Evolutionary conservation across 2,888 invertebrate species (phyloP).

Genomic region (Hyppa rectilinea): DNA sequence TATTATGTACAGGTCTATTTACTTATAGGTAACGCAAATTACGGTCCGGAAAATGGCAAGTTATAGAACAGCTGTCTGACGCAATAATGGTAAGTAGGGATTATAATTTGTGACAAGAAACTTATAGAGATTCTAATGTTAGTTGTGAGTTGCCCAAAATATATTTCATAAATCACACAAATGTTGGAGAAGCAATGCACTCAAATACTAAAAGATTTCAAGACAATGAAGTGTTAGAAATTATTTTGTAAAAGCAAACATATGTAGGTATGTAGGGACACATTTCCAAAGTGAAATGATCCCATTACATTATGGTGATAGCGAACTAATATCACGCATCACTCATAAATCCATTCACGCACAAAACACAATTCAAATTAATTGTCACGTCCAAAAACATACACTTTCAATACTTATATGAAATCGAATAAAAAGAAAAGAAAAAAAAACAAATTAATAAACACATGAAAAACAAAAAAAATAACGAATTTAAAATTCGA

Average conservation of each 20-base stretch:
- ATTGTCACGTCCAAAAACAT: slow-evolving; percentile 4
- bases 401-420: not conserved
- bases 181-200: not conserved
- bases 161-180: not conserved
- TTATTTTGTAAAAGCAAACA: slow-evolving; percentile 29
- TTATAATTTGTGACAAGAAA: slow-evolving; percentile 42
- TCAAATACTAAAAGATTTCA: not conserved
- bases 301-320: slow-evolving; percentile 80
- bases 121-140: slow-evolving; percentile 52
- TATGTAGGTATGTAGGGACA: slow-evolving; percentile 14
- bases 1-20: slow-evolving; percentile 26
- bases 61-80: slow-evolving; percentile 15
- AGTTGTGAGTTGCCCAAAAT: not conserved
- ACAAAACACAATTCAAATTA: slow-evolving; percentile 54
- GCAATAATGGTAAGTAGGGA: slow-evolving; percentile 49
- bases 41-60: slow-evolving; percentile 6
- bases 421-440: not conserved
- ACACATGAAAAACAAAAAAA: not conserved
- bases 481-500: slow-evolving; percentile 10
- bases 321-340: slow-evolving; percentile 67
- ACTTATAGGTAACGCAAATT: slow-evolving; percentile 7
- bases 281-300: slow-evolving; percentile 59
- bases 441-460: not conserved
- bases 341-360: slow-evolving; percentile 66
- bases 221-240: not conserved